Evolutionary conservation across 2,113 vertebrate species (phyloP).

Genomic region (Glaucomys volans): DNA sequence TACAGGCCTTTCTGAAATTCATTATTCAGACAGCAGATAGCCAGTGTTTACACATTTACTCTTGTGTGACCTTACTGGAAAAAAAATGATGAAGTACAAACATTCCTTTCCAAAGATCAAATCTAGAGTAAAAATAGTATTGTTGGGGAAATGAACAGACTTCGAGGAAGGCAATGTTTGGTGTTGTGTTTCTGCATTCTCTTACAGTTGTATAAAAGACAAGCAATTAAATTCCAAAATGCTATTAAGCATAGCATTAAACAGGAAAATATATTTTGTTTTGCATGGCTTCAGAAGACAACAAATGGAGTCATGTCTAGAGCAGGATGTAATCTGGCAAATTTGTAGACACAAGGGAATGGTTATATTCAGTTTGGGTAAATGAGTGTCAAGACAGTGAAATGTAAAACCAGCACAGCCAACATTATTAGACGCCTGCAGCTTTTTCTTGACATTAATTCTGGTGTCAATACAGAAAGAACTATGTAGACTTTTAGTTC

Average conservation of each 20-base stretch:
- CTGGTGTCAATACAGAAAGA: background rate
- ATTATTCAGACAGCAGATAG: slow-evolving; percentile 32
- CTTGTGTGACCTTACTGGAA: background rate
- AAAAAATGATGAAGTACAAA: slow-evolving; percentile 28
- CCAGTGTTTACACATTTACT: slow-evolving; percentile 28
- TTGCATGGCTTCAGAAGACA: slow-evolving; percentile 59
- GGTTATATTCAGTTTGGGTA: slow-evolving; percentile 49
- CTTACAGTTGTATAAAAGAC: slow-evolving; percentile 7
- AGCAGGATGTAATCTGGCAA: slow-evolving; percentile 50
- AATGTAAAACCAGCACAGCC: slow-evolving; percentile 23
- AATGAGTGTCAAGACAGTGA: slow-evolving; percentile 48
- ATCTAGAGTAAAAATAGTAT: slow-evolving; percentile 24
- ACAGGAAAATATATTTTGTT: slow-evolving; percentile 44
- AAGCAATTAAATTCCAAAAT: slow-evolving; percentile 64
- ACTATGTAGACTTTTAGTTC: background rate
- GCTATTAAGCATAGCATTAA: slow-evolving; percentile 61
- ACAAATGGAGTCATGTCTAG: slow-evolving; percentile 54
- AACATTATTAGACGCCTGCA: background rate
- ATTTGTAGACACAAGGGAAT: slow-evolving; percentile 54
- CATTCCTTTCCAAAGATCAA: slow-evolving; percentile 36
- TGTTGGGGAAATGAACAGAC: background rate
- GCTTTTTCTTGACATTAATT: background rate
- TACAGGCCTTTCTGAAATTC: slow-evolving; percentile 13
- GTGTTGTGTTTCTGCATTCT: background rate
- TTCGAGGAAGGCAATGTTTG: background rate